Base-by-base conservation (phyloP, 2,888 invertebrate genomes). In the Pseudoips prasinana region DNA sequence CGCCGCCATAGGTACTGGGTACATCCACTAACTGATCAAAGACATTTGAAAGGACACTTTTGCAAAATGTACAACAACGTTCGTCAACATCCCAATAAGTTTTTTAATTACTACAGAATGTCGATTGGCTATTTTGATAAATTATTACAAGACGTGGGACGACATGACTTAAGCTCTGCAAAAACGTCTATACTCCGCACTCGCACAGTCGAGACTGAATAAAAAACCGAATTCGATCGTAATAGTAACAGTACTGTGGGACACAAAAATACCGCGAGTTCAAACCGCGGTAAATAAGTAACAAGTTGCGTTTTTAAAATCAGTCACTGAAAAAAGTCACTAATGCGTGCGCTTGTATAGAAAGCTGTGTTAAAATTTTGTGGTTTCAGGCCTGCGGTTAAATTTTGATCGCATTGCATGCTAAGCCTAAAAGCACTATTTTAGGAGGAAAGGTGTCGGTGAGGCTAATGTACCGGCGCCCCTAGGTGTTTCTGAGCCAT, bases 331-430 rank as follows among this genome's bases (percentile, higher is more conserved):
- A 28, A 18, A 28, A 28, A 28, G 14, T 28, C 17, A 9, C 8
- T 18, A 28, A 28, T 28, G 28, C 17, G 19, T 28, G 28, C 28
- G 28, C 28, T 28, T 28, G 28, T 28, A 28, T 28, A 28, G 9
- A 28, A 28, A 18, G 28, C 18, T 19, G 9, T 28, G 28, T 28
- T 7, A 18, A 59, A 38, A 54, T 28, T 14, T 25, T 51, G 23
- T 8, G 23, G 23, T 23, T 18, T 18, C 18, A 18, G 18, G 6
- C 18, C 18, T 18, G 3, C 18, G 18, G 4, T 18, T 5, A 18
- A 18, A 18, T 6, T 18, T 6, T 18, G 18, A 18, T 18, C 18
- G 18, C 18, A 18, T 3, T 18, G 18, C 18, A 6, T 18, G 18
- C 18, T 18, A 18, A 18, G 18, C 18, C 18, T 18, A n/a, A n/a